These are phyloP conservation scores for Enteromius unitaeniatus DNA, from an alignment of 2,797 vertebrate species.

Conservation along the genomic window DNA sequence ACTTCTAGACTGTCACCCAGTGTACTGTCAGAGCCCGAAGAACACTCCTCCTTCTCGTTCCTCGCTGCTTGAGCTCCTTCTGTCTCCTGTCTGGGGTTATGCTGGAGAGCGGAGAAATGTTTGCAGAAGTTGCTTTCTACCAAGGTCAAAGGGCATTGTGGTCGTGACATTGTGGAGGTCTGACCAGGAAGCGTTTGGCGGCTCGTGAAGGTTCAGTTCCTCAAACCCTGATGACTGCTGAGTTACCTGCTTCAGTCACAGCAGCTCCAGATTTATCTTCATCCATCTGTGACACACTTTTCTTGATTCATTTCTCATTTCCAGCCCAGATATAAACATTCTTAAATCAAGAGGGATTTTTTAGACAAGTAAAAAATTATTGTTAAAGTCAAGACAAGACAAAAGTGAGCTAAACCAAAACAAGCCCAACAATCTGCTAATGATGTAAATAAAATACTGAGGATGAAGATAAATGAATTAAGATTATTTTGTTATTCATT, in stretches of 20 bases:
- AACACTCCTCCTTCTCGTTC: slow-evolving; percentile 69
- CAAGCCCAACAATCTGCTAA: too few relatives aligned
- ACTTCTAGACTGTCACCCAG: slow-evolving; percentile 73
- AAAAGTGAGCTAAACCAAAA: too few relatives aligned
- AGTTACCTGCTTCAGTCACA: background rate
- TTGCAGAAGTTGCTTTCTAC: slow-evolving; percentile 6
- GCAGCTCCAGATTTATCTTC: too few relatives aligned
- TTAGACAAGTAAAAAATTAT: too few relatives aligned
- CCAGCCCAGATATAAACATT: too few relatives aligned
- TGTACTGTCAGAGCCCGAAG: slow-evolving; percentile 75
- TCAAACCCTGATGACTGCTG: slow-evolving; percentile 77
- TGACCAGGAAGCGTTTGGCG: slow-evolving; percentile 82
- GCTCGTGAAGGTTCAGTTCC: slow-evolving; percentile 75
- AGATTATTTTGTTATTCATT: too few relatives aligned
- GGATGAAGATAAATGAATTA: too few relatives aligned
- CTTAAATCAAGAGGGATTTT: too few relatives aligned
- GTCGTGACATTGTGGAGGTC: slow-evolving; percentile 31
- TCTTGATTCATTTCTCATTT: too few relatives aligned
- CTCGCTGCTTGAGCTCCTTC: slow-evolving; percentile 59
- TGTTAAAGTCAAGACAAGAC: too few relatives aligned
- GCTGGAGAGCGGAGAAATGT: slow-evolving; percentile 4
- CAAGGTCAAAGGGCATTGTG: slow-evolving; percentile 18
- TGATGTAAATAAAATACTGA: too few relatives aligned
- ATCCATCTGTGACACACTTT: too few relatives aligned
- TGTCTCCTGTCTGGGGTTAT: background rate